phyloP scores from a whole-genome alignment of 2,113 vertebrate genomes.

The Heterotis niloticus region DNA sequence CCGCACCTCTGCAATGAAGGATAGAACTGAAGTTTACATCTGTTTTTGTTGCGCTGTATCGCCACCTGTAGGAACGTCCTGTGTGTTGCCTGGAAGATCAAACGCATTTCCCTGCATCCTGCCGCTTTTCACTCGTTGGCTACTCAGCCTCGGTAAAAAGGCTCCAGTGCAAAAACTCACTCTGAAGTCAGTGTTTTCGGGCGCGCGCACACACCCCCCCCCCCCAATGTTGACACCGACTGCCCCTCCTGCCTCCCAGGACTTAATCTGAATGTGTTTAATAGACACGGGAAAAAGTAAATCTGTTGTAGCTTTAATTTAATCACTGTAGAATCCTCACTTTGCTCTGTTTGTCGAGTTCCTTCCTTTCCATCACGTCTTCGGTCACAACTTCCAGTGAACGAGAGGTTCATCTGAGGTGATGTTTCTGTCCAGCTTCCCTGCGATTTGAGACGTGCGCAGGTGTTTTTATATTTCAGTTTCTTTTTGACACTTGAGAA shows the following conservation, averaged over 20 bases:
- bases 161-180: conserved; percentile 29
- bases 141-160: conserved; percentile 1
- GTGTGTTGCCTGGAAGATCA: conserved; percentile 45
- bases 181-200: conserved; percentile 27
- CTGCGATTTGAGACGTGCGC: background rate
- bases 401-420: background rate
- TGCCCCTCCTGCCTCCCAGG: background rate
- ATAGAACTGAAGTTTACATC: conserved; percentile 68
- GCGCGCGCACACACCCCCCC: conserved; percentile 30
- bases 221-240: conserved; percentile 30
- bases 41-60: conserved; percentile 52
- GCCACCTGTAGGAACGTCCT: conserved; percentile 43
- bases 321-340: background rate
- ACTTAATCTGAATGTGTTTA: conserved; percentile 31
- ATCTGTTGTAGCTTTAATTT: conserved; percentile 26
- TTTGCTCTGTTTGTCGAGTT: background rate
- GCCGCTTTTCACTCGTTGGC: conserved; percentile 11
- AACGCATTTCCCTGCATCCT: conserved; percentile 29
- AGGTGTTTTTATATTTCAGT: conserved; percentile 10
- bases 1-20: conserved; percentile 61
- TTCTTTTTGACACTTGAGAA: conserved; percentile 19
- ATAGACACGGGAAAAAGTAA: too few species aligned
- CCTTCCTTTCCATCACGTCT: conserved; percentile 13
- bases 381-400: conserved; percentile 36
- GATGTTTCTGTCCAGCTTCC: background rate